Percentiles rank a stretch among this genome's conserved stretches.
These are phyloP conservation scores for Datnioides undecimradiatus DNA, from an alignment of 2,113 vertebrate genomes.

Conservation along the genomic window DNA sequence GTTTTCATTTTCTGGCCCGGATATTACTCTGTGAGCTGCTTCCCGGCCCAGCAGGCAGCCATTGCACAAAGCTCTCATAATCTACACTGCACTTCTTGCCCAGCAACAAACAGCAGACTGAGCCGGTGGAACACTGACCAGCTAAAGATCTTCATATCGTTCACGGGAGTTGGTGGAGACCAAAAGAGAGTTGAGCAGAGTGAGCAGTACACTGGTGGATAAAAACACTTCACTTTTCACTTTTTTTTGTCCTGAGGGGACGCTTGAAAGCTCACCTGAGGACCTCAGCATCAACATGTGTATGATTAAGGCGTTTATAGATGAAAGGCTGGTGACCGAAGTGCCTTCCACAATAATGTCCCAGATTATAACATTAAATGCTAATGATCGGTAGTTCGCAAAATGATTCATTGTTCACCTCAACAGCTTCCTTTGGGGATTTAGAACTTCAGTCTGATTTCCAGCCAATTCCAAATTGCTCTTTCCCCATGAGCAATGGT, in stretches of 20 bases:
- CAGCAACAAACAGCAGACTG: not conserved
- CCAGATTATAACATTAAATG: not conserved
- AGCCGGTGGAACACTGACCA: not conserved
- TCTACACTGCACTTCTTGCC: too few species aligned
- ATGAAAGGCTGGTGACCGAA: too few species aligned
- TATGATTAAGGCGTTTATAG: too few species aligned
- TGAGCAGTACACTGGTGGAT: not conserved
- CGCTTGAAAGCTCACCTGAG: not conserved
- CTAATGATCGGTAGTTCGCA: not conserved
- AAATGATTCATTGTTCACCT: not conserved
- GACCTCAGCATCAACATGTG: not conserved
- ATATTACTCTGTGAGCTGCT: too few species aligned
- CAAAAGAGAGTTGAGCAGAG: not conserved
- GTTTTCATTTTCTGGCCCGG: too few species aligned
- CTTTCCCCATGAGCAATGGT: not conserved
- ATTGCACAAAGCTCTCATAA: too few species aligned
- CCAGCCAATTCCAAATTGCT: not conserved
- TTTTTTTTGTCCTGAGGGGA: not conserved
- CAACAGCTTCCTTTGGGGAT: not conserved
- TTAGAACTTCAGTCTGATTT: not conserved
- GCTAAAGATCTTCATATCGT: not conserved
- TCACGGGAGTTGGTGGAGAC: not conserved
- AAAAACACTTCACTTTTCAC: not conserved
- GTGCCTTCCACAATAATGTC: not conserved
- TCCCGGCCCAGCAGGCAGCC: too few species aligned